Conservation (phyloP, 2,113 vertebrate species). For the Onychostoma macrolepis region DNA sequence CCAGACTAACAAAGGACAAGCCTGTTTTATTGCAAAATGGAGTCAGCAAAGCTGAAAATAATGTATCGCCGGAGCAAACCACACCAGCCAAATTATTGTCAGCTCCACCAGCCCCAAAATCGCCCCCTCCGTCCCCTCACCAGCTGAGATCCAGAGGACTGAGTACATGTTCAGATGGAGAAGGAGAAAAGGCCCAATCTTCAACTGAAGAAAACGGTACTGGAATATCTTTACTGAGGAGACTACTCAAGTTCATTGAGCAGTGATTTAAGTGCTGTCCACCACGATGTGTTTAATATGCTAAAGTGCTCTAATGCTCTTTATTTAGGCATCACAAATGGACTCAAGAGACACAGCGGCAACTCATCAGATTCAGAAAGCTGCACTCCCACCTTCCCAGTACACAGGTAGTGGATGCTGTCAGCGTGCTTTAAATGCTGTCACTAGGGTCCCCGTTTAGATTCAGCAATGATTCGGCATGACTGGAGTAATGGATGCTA, state of each 20-base stretch:
- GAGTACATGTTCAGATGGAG: constrained; percentile 75
- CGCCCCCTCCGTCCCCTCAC: constrained; percentile 65
- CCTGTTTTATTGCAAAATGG: constrained; percentile 78
- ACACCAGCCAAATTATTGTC: constrained; percentile 54
- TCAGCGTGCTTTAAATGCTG: neutral
- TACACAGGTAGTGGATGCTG: constrained; percentile 75
- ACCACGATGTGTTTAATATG: neutral
- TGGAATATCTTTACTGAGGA: constrained; percentile 45
- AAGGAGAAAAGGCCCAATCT: constrained; percentile 76
- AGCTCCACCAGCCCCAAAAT: constrained; percentile 53
- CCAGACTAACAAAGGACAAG: constrained; percentile 77
- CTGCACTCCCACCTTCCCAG: constrained; percentile 72
- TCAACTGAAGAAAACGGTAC: constrained; percentile 78
- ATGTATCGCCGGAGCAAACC: constrained; percentile 43
- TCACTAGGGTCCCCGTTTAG: neutral
- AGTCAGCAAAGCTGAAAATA: constrained; percentile 69
- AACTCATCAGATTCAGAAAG: constrained; percentile 79
- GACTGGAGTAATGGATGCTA: neutral
- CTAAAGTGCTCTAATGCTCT: neutral
- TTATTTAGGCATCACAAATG: constrained; percentile 84
- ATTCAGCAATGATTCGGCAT: no score
- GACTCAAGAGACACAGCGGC: constrained; percentile 78
- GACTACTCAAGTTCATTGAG: constrained; percentile 7
- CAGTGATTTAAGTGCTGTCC: constrained; percentile 13
- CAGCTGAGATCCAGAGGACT: constrained; percentile 74